Evolutionary conservation across 2,797 vertebrate genomes (phyloP).

Genomic region (Kryptopterus vitreolus): DNA sequence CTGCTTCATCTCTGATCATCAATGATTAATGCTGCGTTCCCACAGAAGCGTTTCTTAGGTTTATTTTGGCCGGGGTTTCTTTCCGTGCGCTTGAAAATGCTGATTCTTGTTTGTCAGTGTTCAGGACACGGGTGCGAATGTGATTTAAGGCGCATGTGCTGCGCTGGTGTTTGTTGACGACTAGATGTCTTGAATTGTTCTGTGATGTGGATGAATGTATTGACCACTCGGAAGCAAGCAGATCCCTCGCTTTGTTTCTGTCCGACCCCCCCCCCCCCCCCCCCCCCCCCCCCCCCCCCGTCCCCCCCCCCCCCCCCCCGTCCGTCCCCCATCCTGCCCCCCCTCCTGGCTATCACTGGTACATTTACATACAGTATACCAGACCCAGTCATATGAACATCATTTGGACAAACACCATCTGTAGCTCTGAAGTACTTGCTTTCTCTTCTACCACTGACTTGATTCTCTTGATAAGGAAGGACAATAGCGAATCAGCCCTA

Average conservation of each 20-base stretch:
- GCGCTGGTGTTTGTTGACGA: slow-evolving; percentile 32
- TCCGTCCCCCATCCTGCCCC: too few relatives aligned
- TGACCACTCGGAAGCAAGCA: slow-evolving; percentile 42
- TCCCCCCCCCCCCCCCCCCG: too few relatives aligned
- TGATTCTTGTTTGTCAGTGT: neutral
- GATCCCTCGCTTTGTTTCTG: neutral
- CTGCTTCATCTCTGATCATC: slow-evolving; percentile 24
- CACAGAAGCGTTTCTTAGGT: neutral
- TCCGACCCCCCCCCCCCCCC: too few relatives aligned
- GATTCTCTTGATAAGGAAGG: slow-evolving; percentile 4
- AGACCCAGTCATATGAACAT: slow-evolving; percentile 38
- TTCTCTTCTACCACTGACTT: slow-evolving; percentile 16
- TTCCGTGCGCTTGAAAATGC: neutral
- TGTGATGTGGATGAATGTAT: slow-evolving; percentile 52
- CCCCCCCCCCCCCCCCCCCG: neutral
- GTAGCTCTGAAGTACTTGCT: slow-evolving; percentile 8
- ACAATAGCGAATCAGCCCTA: neutral
- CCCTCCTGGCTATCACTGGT: slow-evolving; percentile 10
- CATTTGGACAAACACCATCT: slow-evolving; percentile 31
- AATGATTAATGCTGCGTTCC: slow-evolving; percentile 32
- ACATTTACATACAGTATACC: slow-evolving; percentile 32
- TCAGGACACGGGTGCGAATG: neutral
- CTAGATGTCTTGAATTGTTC: slow-evolving; percentile 48
- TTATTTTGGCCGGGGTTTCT: neutral
- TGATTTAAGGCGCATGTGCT: slow-evolving; percentile 1